Conservation (phyloP, 2,888 invertebrate species). For the Hyposoter didymator region DNA sequence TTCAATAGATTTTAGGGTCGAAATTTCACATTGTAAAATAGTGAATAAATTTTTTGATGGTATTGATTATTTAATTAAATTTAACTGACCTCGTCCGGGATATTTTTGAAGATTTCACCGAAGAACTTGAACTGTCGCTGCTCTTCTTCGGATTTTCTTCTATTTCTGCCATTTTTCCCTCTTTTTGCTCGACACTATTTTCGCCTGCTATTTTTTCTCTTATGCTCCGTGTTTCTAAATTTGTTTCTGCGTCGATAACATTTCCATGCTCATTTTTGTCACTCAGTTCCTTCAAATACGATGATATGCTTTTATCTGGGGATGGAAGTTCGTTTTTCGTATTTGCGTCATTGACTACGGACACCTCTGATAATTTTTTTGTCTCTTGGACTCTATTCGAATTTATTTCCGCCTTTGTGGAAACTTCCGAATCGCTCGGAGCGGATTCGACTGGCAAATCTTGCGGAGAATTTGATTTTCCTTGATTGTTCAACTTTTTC, state of each 20-base stretch:
- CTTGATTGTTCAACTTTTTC: conserved; percentile 22
- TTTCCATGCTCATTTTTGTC: conserved; percentile 14
- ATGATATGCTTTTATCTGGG: conserved; percentile 51
- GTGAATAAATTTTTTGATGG: neutral
- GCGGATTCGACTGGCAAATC: neutral
- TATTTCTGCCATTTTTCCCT: neutral
- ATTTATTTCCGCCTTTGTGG: neutral
- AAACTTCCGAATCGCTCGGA: neutral
- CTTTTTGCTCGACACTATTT: conserved; percentile 6
- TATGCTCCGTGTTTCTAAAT: neutral
- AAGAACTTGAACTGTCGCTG: neutral
- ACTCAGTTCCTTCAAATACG: conserved; percentile 13
- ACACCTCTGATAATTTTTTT: neutral
- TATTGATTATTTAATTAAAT: neutral
- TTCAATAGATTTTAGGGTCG: neutral
- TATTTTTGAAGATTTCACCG: conserved; percentile 27
- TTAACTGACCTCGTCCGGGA: conserved; percentile 51
- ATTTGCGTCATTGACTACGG: neutral
- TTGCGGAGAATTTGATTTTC: conserved; percentile 1
- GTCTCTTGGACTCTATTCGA: neutral
- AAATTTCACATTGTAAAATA: neutral
- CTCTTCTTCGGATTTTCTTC: conserved; percentile 11
- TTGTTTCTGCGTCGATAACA: neutral
- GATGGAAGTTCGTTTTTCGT: conserved; percentile 9
- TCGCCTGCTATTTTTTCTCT: neutral